Evolutionary conservation across 2,113 vertebrate species (phyloP), one percentile per base, ranked within the genome.

Genomic region (Pterocles gutturalis): DNA sequence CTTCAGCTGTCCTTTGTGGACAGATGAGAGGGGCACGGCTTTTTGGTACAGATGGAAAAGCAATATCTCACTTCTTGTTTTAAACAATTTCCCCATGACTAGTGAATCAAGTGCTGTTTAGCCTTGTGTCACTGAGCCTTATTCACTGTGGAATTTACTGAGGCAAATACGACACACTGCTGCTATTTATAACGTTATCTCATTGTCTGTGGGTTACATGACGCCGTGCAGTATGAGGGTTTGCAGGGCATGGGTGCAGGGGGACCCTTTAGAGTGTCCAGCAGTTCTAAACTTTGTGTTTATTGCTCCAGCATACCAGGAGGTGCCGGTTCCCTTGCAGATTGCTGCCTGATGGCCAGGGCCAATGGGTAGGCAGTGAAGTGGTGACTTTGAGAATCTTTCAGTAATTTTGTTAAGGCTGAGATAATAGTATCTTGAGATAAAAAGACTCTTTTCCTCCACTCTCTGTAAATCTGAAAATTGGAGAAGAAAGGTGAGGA

Each of bases 121-220:
- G 83, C 85, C 93, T 93, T 81, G 88, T 95, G 83, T 95, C 92
- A 71, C 48, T 17, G 51, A 64, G 62, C 48, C 55, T 90, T 90
- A 58, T 26, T 90, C 67, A 62, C 54, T 43, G 54, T 70, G 96
- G 90, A 58, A 80, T 81, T 86, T 29, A 51, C 51, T 24, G 55
- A 86, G 85, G 61, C 82, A 77, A 69, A 22, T 6, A 19, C 5
- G 3, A 33, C 15, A 18, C 0, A 5, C 87, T 78, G 62, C 72
- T 78, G 80, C 38, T 78, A n/a, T 43, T 89, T 62, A 17, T 78
- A 89, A 65, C 1, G 3, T 81, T 72, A 36, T 51, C 77, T 78
- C 28, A 16, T 46, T 69, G 83, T 57, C 64, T 78, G 72, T 51
- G 93, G 55, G 76, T 64, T 87, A 4, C 18, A 3, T n/a, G 86